Evolutionary conservation across 2,797 vertebrate genomes (phyloP), one percentile per base, ranked within the genome.

Genomic region (Silurus lanzhouensis): DNA sequence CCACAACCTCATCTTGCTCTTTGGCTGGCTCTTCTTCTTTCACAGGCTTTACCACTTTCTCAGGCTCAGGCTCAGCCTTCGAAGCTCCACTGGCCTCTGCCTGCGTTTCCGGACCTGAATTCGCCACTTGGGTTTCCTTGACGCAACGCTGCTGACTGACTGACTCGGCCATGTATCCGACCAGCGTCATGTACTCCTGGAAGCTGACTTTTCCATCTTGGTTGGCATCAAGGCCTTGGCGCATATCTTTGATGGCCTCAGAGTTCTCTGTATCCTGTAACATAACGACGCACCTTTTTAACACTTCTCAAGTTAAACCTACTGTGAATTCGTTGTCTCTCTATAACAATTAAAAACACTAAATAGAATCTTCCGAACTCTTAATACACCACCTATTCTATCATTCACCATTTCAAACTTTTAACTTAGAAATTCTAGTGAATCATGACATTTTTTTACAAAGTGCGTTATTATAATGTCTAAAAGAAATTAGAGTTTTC

Each of bases 161-260:
- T 0, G 92, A 74, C 15, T 86, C 83, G 0, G 95, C 95, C 88
- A 95, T 86, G 91, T 94, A 95, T 82, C 95, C 95, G 2, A 96
- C 83, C 84, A 96, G 92, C 89, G 90, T 92, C 94, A 96, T 89
- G 92, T 95, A 96, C 89, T 96, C 95, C 88, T 94, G 89, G 77
- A 96, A 96, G 86, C 91, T 88, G 22, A 96, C 92, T 77, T 93
- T 95, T 82, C 94, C 95, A 5, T 96, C 95, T 0, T 94, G 83
- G 89, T 95, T 84, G 31, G 70, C 22, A 31, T 96, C 95, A 78
- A 96, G 91, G 0, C 80, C 89, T 80, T 93, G 58, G n/a, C 89
- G 86, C 94, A 96, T 95, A 22, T 90, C 87, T 83, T 91, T 92
- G 72, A 96, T 70, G 0, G 94, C 94, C 1, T 93, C 91, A 10